Conservation (phyloP, 1,140 invertebrate genomes). For the Trichogramma pretiosum region DNA sequence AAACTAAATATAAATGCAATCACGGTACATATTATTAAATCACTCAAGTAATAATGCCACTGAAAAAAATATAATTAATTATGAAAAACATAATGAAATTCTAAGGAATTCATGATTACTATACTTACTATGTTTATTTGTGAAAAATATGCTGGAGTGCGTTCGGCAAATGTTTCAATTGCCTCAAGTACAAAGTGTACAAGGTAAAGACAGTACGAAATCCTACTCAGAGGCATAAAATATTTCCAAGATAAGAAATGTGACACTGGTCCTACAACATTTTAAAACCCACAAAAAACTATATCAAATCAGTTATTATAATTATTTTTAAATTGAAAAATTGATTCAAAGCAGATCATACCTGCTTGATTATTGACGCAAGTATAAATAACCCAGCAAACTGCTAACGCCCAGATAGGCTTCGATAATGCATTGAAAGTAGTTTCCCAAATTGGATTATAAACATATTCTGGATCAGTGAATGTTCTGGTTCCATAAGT, state of each 20-base stretch:
- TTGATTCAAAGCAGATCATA: too few relatives aligned
- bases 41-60: not conserved
- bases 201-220: conserved; percentile 53
- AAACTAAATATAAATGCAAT: conserved; percentile 7
- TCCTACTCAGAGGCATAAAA: conserved; percentile 46
- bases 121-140: not conserved
- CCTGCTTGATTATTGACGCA: conserved; percentile 38
- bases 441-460: conserved; percentile 16
- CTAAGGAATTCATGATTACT: not conserved
- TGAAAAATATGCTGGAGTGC: conserved; percentile 9
- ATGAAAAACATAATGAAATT: not conserved
- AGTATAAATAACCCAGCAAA: conserved; percentile 44
- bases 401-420: conserved; percentile 35
- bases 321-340: too few relatives aligned
- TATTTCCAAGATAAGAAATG: conserved; percentile 45
- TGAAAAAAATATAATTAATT: conserved; percentile 4
- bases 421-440: conserved; percentile 34
- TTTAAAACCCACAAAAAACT: too few relatives aligned
- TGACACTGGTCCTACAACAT: not conserved
- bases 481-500: not conserved
- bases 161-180: not conserved
- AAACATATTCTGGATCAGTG: not conserved
- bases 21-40: not conserved
- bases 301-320: too few relatives aligned
- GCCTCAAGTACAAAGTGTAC: conserved; percentile 35